phyloP scores from a whole-genome alignment of 2,888 invertebrate genomes.

The Dione vanillae region DNA sequence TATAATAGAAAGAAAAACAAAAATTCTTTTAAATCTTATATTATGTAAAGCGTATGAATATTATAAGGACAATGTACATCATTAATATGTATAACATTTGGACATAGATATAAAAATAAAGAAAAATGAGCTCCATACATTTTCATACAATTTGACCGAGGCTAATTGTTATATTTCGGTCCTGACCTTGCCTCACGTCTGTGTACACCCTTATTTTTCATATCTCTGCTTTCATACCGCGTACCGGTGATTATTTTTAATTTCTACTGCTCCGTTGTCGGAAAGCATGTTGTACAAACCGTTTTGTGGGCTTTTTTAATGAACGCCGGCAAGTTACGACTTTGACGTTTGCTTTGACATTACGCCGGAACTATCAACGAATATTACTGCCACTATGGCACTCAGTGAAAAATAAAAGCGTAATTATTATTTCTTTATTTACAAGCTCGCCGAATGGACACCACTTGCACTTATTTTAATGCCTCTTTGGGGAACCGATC shows the following conservation, averaged over 20 bases:
- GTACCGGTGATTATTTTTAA: slow-evolving; percentile 73
- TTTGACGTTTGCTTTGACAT: slow-evolving; percentile 64
- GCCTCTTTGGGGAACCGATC: slow-evolving; percentile 28
- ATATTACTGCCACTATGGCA: slow-evolving; percentile 48
- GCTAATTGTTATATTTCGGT: slow-evolving; percentile 28
- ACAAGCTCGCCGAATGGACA: slow-evolving; percentile 41
- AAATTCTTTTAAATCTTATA: not conserved
- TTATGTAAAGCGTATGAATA: not conserved
- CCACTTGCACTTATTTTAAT: slow-evolving; percentile 43
- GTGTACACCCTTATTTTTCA: slow-evolving; percentile 66
- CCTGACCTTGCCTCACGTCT: slow-evolving; percentile 32
- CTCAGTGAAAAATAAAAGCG: slow-evolving; percentile 50
- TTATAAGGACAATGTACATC: not conserved
- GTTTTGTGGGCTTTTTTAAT: slow-evolving; percentile 66
- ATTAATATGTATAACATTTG: not conserved
- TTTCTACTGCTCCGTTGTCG: slow-evolving; percentile 66
- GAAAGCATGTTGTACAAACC: slow-evolving; percentile 69
- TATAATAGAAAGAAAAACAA: not conserved
- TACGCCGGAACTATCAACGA: slow-evolving; percentile 50
- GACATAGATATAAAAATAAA: not conserved
- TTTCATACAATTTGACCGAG: slow-evolving; percentile 6
- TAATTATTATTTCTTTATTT: slow-evolving; percentile 49
- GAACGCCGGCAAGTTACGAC: slow-evolving; percentile 62
- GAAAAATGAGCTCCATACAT: not conserved
- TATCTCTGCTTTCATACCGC: slow-evolving; percentile 69